phyloP scores from a whole-genome alignment of 2,888 invertebrate species.

The Euzophera pinguis region DNA sequence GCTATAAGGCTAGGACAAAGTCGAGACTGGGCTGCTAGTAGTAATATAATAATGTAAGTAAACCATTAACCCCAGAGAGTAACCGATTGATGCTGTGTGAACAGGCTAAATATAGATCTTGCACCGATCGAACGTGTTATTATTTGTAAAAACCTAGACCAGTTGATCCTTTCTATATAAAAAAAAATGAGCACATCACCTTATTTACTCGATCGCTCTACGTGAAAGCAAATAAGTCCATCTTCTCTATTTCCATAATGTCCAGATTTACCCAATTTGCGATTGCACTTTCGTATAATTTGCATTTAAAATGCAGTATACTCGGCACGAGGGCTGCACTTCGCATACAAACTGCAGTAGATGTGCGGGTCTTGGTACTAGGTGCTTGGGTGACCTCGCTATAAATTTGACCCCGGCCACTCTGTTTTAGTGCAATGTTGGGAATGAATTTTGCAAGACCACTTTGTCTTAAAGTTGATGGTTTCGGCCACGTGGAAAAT shows the following conservation, averaged over 20 bases:
- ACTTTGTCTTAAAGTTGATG: neutral
- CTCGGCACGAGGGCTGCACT: conserved; percentile 19
- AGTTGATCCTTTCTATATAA: too few species aligned
- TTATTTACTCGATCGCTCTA: neutral
- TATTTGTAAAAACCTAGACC: too few species aligned
- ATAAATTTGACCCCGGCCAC: conserved; percentile 9
- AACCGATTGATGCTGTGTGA: too few species aligned
- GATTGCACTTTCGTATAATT: conserved; percentile 35
- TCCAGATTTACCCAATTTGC: conserved; percentile 30
- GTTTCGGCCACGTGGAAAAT: too few species aligned
- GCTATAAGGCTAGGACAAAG: too few species aligned
- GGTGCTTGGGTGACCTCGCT: conserved; percentile 3
- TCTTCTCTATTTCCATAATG: conserved; percentile 31
- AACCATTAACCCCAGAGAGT: too few species aligned
- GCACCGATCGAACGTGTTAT: too few species aligned
- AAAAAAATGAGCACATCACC: neutral
- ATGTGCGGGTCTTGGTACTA: conserved; percentile 10
- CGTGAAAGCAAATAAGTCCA: conserved; percentile 6
- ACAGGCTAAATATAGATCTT: too few species aligned
- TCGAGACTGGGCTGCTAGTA: too few species aligned
- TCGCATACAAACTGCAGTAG: conserved; percentile 22
- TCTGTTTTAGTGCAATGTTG: conserved; percentile 5
- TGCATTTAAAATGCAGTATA: conserved; percentile 30
- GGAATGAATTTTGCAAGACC: neutral
- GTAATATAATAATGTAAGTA: too few species aligned